These are phyloP conservation scores for Manacus vitellinus DNA, from an alignment of 2,113 vertebrate species.

Conservation along the genomic window DNA sequence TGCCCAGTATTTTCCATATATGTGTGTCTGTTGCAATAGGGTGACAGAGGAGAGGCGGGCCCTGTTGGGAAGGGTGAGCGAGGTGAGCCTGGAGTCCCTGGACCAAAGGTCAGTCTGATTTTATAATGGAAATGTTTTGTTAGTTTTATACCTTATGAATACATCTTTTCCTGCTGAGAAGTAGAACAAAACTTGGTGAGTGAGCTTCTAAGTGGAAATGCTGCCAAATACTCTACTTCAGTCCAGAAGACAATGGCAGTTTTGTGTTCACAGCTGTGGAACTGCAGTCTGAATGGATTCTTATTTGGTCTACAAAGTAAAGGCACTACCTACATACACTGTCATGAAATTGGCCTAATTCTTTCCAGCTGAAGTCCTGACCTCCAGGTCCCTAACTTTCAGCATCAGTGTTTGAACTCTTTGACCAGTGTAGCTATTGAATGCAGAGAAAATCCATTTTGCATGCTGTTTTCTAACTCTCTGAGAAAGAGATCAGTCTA, in stretches of 20 bases:
- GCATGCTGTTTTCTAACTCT: constrained; percentile 14
- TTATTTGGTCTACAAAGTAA: neutral
- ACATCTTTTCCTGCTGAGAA: neutral
- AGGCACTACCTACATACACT: neutral
- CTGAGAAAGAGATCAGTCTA: neutral
- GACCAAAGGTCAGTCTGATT: constrained; percentile 86
- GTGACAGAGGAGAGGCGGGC: constrained; percentile 90
- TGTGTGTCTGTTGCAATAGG: constrained; percentile 71
- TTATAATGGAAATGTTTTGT: neutral
- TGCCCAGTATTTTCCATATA: neutral
- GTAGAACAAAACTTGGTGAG: neutral
- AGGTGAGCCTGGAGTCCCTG: constrained; percentile 84
- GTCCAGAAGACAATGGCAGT: neutral
- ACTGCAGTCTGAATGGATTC: neutral
- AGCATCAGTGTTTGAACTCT: neutral
- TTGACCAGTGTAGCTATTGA: neutral
- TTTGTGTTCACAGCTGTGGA: constrained; percentile 16
- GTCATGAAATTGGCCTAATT: neutral
- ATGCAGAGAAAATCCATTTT: constrained; percentile 54
- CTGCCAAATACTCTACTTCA: neutral
- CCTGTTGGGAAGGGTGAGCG: constrained; percentile 89
- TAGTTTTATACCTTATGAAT: neutral
- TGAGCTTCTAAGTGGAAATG: neutral
- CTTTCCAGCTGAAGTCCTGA: neutral
- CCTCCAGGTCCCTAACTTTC: neutral